Base-by-base conservation (phyloP, 2,113 vertebrate genomes). In the Oncorhynchus kisutch region DNA sequence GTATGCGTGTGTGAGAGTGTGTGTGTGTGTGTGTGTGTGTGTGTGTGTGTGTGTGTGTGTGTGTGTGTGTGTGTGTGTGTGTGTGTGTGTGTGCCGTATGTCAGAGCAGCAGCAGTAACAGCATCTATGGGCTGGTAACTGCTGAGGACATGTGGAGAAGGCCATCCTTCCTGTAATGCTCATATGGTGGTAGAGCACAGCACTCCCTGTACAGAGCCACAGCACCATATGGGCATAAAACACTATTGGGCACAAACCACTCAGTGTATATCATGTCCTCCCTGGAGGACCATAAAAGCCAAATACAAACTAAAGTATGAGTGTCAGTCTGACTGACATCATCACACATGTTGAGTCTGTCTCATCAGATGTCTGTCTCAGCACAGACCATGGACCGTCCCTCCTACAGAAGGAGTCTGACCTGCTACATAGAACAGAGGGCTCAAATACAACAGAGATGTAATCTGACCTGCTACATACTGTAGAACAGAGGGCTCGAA, bases 71-170 rank as follows among this genome's bases (percentile, higher is more conserved):
- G 65, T 68, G 48, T 59, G 34, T 48, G 62, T 18, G 24, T n/a
- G 62, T 27, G 20, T 39, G n/a, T 20, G 31, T 25, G 18, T 57
- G 13, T 29, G n/a, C 59, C 59, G n/a, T n/a, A 60, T 22, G 18
- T 60, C 59, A 14, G n/a, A 60, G 59, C n/a, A 60, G 66, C 66
- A 29, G 31, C 67, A 11, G 22, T 31, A 39, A 31, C 54, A 45
- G 72, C 64, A 78, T 74, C 80, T 74, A 72, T 71, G 62, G 78
- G 77, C 49, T 45, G 1, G 67, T 27, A 51, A 60, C 34, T 69
- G 72, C 75, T 59, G 48, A 49, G 72, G 71, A 66, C 82, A 86
- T 77, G 82, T 81, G 72, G 80, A 84, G 81, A 78, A 5, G 67
- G 57, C 78, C 82, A 77, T 72, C 67, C 78, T 82, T 80, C 39